A percentile compares a stretch with the other conserved stretches of the same genome.
phyloP scores from a whole-genome alignment of 2,888 invertebrate species.

The Scelioninae gen. 2 region DNA sequence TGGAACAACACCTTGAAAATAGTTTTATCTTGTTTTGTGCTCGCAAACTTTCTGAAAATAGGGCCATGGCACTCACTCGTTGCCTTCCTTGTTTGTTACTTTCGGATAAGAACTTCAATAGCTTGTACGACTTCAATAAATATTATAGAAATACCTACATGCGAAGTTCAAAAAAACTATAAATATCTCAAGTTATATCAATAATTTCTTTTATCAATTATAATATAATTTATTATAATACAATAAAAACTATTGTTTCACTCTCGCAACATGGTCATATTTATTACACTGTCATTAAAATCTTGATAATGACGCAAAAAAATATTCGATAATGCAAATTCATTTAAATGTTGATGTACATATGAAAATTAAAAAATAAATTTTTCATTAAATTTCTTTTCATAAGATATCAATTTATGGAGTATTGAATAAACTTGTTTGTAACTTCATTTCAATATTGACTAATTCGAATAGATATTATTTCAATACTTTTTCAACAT shows the following conservation, averaged over 20 bases:
- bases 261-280: too few species aligned
- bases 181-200: not conserved
- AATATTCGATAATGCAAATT: too few species aligned
- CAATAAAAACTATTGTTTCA: not conserved
- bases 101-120: slow-evolving; percentile 37
- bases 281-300: too few species aligned
- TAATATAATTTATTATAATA: not conserved
- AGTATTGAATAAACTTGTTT: too few species aligned
- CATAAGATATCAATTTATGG: too few species aligned
- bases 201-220: not conserved
- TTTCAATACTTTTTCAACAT: too few species aligned
- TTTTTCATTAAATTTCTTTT: too few species aligned
- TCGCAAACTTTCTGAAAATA: slow-evolving; percentile 44
- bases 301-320: too few species aligned
- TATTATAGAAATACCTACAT: not conserved
- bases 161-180: not conserved
- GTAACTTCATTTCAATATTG: too few species aligned
- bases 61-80: slow-evolving; percentile 24
- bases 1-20: slow-evolving; percentile 31
- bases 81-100: slow-evolving; percentile 28
- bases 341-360: too few species aligned
- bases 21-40: slow-evolving; percentile 48
- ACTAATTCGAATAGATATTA: too few species aligned
- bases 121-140: slow-evolving; percentile 6
- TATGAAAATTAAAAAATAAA: too few species aligned